These are phyloP conservation scores for Andrena chrysosceles DNA, from an alignment of 2,888 invertebrate species.

Conservation along the genomic window DNA sequence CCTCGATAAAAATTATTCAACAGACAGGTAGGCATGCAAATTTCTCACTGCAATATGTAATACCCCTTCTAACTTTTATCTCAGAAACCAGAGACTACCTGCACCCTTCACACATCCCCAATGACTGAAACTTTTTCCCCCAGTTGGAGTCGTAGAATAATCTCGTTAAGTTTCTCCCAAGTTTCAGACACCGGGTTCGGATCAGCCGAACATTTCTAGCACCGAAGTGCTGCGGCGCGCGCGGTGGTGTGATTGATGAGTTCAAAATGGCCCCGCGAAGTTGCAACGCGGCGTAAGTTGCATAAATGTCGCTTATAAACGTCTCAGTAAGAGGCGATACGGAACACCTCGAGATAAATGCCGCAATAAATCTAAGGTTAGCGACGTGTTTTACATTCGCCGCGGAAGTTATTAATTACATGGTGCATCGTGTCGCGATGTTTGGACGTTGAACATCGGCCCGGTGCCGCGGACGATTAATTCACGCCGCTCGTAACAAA, in stretches of 20 bases:
- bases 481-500: constrained; percentile 16
- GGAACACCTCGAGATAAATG: constrained; percentile 20
- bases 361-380: constrained; percentile 36
- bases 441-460: constrained; percentile 34
- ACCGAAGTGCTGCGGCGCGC: neutral
- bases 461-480: constrained; percentile 1
- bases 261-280: neutral
- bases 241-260: neutral
- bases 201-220: neutral
- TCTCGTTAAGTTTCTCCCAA: neutral
- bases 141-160: too few relatives aligned
- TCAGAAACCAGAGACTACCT: too few relatives aligned
- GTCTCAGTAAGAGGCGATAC: constrained; percentile 6
- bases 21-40: neutral
- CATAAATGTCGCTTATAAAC: constrained; percentile 1
- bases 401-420: constrained; percentile 48
- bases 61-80: too few relatives aligned
- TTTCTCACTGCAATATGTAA: neutral
- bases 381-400: neutral
- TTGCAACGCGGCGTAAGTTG: neutral
- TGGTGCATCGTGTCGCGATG: constrained; percentile 9
- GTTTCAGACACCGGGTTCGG: neutral
- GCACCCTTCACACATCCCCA: too few relatives aligned
- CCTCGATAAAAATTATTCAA: constrained; percentile 4
- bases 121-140: too few relatives aligned